A percentile compares a stretch with the other conserved stretches of the same genome.
phyloP scores from a whole-genome alignment of 1,140 invertebrate genomes.

The Drosophila quadrilineata region DNA sequence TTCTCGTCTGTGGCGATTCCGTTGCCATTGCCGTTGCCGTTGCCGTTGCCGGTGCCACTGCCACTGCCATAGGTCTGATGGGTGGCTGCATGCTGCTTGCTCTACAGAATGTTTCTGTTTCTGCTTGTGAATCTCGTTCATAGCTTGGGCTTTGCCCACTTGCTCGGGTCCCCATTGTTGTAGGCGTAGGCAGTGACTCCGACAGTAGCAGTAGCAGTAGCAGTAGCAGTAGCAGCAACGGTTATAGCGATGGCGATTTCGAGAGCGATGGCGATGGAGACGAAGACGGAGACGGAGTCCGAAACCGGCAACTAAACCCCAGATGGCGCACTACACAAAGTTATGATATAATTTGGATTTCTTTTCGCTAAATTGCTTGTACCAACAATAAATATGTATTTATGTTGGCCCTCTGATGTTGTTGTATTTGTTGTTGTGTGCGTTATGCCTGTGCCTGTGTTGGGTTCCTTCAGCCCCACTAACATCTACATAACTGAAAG shows the following conservation, averaged over 20 bases:
- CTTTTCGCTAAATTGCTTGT: conserved; percentile 80
- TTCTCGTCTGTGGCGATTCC: background rate
- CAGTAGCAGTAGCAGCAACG: too few species aligned
- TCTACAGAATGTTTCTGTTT: conserved; percentile 13
- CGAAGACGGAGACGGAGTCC: conserved; percentile 9
- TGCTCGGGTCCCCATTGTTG: conserved; percentile 50
- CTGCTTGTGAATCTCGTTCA: background rate
- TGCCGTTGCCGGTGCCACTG: conserved; percentile 17
- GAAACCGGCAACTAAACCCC: conserved; percentile 78
- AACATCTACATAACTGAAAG: too few species aligned
- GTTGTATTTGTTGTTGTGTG: conserved; percentile 23
- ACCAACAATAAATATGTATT: conserved; percentile 80
- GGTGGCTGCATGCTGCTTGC: too few species aligned
- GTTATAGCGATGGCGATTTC: too few species aligned
- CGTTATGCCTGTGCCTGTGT: conserved; percentile 11
- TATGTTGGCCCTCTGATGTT: conserved; percentile 49
- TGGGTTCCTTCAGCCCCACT: too few species aligned
- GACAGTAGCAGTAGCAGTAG: background rate
- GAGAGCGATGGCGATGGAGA: background rate
- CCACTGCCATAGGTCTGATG: too few species aligned
- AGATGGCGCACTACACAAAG: conserved; percentile 79
- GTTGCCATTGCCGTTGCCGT: background rate
- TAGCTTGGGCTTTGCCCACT: conserved; percentile 1
- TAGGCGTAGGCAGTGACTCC: conserved; percentile 53
- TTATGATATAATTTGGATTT: conserved; percentile 80